Evolutionary conservation across 1,140 invertebrate species (phyloP).

Genomic region (Cydia pomonella): DNA sequence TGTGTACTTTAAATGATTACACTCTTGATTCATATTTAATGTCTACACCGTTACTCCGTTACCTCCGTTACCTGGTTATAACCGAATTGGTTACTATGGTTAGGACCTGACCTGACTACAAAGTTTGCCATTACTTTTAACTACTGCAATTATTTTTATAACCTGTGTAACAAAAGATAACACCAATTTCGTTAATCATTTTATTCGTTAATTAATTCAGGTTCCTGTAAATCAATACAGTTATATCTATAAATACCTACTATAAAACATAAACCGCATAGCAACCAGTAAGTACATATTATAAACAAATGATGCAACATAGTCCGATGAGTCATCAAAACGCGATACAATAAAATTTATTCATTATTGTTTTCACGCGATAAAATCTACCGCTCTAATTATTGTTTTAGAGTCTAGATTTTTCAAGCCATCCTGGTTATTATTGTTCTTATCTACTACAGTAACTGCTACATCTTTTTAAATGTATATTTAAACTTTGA

Average conservation of each 20-base stretch:
- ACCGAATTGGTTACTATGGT: too few relatives aligned
- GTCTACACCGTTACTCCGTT: too few relatives aligned
- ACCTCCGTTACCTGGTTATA: too few relatives aligned
- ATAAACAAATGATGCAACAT: conserved; percentile 1
- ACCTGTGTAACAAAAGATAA: too few relatives aligned
- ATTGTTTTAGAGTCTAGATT: neutral
- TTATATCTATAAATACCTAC: too few relatives aligned
- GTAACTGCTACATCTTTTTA: neutral
- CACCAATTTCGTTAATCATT: too few relatives aligned
- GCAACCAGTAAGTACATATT: neutral
- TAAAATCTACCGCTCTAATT: neutral
- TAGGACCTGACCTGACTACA: too few relatives aligned
- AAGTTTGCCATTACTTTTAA: too few relatives aligned
- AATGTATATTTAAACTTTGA: conserved; percentile 2
- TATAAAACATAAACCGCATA: neutral
- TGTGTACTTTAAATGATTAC: neutral
- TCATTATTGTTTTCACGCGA: conserved; percentile 15
- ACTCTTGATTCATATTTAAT: too few relatives aligned
- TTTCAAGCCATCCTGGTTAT: neutral
- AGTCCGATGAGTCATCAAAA: neutral
- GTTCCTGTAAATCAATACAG: too few relatives aligned
- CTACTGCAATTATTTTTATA: too few relatives aligned
- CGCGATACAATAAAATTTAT: neutral
- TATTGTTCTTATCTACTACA: neutral
- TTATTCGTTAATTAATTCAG: too few relatives aligned